These are phyloP conservation scores for Schizothorax lantsangensis DNA, from an alignment of 2,797 vertebrate species.

Conservation along the genomic window DNA sequence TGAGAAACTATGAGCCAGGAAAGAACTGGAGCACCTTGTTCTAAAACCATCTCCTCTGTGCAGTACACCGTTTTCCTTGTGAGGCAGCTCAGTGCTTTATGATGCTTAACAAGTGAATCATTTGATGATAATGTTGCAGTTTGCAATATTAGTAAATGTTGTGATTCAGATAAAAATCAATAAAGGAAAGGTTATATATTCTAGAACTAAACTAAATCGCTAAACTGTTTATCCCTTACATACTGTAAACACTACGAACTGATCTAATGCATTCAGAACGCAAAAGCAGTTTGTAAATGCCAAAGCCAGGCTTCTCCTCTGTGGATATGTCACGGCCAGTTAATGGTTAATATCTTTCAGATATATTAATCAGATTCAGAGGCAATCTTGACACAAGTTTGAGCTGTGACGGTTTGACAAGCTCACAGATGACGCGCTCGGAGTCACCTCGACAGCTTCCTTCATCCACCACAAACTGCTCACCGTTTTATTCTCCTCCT, in stretches of 20 bases:
- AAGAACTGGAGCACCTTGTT: slow-evolving; percentile 81
- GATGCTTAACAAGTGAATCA: background rate
- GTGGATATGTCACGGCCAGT: background rate
- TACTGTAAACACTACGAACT: background rate
- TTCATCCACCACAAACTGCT: slow-evolving; percentile 23
- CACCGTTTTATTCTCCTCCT: slow-evolving; percentile 32
- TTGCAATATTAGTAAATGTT: background rate
- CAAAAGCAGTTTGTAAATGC: background rate
- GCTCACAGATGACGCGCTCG: slow-evolving; percentile 28
- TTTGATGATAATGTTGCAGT: background rate
- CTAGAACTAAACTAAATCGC: background rate
- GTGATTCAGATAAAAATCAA: background rate
- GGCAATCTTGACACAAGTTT: slow-evolving; percentile 29
- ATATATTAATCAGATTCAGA: background rate
- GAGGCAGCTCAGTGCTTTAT: background rate
- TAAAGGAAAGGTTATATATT: background rate
- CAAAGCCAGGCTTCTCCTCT: background rate
- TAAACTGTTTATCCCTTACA: background rate
- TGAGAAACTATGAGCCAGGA: slow-evolving; percentile 73
- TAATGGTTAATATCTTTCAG: slow-evolving; percentile 21
- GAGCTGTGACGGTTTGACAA: slow-evolving; percentile 19
- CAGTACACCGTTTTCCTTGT: slow-evolving; percentile 49
- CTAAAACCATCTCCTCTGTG: slow-evolving; percentile 69
- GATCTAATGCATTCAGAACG: background rate
- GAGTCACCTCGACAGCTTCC: slow-evolving; percentile 45